Base-by-base conservation (phyloP, 2,888 invertebrate species). In the Holacanthella duospinosa region DNA sequence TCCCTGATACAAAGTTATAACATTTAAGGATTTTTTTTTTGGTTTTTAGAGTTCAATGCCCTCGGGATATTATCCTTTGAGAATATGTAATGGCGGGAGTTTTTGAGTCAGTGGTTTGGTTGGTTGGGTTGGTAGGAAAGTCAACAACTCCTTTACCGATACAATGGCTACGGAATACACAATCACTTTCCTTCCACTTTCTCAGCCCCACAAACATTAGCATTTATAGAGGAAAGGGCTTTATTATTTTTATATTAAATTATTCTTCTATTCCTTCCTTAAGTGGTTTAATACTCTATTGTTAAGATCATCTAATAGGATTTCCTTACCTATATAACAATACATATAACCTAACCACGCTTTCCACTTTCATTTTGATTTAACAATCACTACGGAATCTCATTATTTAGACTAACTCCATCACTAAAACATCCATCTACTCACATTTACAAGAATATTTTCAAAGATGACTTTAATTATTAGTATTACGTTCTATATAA, bases 211-310 rank as follows among this genome's bases (percentile, higher is more conserved):
- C 48, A 21, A 48, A 48, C 48, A 48, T 48, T 48, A 48, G 48
- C 48, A 48, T 48, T 48, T 48, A 48, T 48, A 48, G 16, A n/a
- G 48, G 48, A 48, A 48, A 48, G 21, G 48, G 48, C n/a, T 48
- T 48, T 48, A 48, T 48, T 48, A 48, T 48, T 48, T 48, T 48
- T 21, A 9, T 21, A 48, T 48, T 48, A 48, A 48, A 48, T 48
- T 48, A 48, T 48, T 9, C 48, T 21, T 48, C 21, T 21, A 48
- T 48, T 16, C 36, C 36, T 16, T 9, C 36, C 36, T 16, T 36
- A 36, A 36, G 36, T 36, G 36, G 36, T 36, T 36, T 36, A 36
- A 36, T 9, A 36, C 9, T 36, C 16, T 9, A 6, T 9, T 16
- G 36, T 16, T 36, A 36, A 36, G 36, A 36, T 36, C 36, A n/a